Conservation (phyloP, 2,888 invertebrate species). For the Conops quadrifasciatus region DNA sequence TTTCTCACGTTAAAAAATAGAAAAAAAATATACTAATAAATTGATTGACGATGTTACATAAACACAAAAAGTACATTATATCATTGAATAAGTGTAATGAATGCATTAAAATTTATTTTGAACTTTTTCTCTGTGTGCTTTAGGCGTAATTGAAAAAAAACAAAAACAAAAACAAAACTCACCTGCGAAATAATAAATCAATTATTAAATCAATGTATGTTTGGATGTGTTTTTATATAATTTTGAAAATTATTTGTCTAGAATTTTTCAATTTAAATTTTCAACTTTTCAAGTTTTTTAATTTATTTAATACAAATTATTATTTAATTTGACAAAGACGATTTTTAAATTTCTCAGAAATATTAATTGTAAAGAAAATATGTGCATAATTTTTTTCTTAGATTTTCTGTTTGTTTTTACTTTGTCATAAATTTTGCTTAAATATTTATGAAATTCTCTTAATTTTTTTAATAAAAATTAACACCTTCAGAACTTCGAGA, state of each 20-base stretch:
- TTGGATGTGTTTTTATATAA: slow-evolving; percentile 6
- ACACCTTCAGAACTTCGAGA: neutral
- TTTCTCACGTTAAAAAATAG: slow-evolving; percentile 26
- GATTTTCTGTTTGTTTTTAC: slow-evolving; percentile 17
- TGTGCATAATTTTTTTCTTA: slow-evolving; percentile 7
- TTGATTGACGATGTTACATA: slow-evolving; percentile 5
- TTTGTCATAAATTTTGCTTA: slow-evolving; percentile 12
- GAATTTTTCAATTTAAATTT: too few species aligned
- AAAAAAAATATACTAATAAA: slow-evolving; percentile 15
- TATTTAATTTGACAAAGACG: too few species aligned
- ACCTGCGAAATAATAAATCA: neutral
- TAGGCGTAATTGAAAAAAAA: slow-evolving; percentile 35
- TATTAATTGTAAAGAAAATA: too few species aligned
- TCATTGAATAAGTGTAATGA: neutral
- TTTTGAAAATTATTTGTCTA: neutral
- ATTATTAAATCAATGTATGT: neutral
- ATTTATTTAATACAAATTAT: too few species aligned
- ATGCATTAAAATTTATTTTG: too few species aligned
- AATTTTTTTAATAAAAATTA: too few species aligned
- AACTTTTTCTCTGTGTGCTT: slow-evolving; percentile 37
- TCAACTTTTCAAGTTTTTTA: slow-evolving; percentile 9
- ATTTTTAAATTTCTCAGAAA: too few species aligned
- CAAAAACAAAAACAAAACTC: slow-evolving; percentile 7
- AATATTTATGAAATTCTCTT: too few species aligned
- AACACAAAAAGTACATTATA: too few species aligned